Conservation (phyloP, 2,888 invertebrate genomes). For the Ommatoiulus sabulosus region DNA sequence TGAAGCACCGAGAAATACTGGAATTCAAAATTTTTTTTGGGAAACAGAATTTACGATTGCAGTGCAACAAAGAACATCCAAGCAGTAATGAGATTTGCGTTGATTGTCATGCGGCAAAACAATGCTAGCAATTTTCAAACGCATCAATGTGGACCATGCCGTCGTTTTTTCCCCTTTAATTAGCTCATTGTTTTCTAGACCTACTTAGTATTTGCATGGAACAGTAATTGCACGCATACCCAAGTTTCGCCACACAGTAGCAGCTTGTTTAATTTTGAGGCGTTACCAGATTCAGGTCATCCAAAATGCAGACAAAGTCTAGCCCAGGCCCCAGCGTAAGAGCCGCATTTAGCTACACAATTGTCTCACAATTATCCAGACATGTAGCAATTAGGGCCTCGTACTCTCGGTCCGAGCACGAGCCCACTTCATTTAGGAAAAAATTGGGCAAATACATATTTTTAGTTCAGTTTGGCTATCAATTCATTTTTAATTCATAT, state of each 20-base stretch:
- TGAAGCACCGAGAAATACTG: too few species aligned
- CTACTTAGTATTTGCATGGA: slow-evolving; percentile 26
- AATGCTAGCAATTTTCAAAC: not conserved
- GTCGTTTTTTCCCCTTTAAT: slow-evolving; percentile 7
- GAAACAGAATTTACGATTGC: not conserved
- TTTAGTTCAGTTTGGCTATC: slow-evolving; percentile 33
- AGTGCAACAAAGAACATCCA: not conserved
- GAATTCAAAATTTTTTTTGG: not conserved
- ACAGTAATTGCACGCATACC: slow-evolving; percentile 26
- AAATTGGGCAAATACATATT: slow-evolving; percentile 20
- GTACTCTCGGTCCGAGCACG: not conserved
- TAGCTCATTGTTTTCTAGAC: slow-evolving; percentile 41
- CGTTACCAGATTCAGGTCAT: not conserved
- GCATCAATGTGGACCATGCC: not conserved
- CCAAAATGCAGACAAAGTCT: not conserved
- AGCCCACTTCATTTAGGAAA: not conserved
- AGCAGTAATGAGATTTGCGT: not conserved
- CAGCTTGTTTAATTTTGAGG: slow-evolving; percentile 41
- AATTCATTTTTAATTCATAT: slow-evolving; percentile 51
- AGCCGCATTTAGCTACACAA: not conserved
- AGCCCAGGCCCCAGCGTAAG: not conserved
- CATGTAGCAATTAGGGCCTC: not conserved
- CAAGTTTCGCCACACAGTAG: slow-evolving; percentile 25
- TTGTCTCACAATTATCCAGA: not conserved
- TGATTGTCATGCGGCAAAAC: not conserved